Conservation (phyloP, 2,888 invertebrate species). For the Eubasilissa splendida region DNA sequence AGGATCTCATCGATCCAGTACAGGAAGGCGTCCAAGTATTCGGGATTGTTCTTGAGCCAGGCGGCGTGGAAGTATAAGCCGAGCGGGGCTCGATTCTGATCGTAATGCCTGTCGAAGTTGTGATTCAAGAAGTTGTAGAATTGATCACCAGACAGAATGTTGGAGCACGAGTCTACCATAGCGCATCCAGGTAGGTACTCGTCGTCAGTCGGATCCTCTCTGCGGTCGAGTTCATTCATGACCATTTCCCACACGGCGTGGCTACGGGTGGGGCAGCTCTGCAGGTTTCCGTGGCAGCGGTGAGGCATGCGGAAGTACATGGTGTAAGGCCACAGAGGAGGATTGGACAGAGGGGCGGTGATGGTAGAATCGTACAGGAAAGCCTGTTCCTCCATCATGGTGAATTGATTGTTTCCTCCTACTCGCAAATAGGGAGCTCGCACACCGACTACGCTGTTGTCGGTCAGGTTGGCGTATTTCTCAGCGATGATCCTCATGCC, state of each 20-base stretch:
- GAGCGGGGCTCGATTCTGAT: constrained; percentile 90
- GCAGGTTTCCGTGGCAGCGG: constrained; percentile 92
- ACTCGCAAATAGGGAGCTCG: constrained; percentile 92
- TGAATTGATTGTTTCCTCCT: constrained; percentile 96
- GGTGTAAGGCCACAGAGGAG: constrained; percentile 98
- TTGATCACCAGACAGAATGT: constrained; percentile 92
- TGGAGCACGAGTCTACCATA: constrained; percentile 96
- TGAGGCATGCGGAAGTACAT: constrained; percentile 98
- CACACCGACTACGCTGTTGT: constrained; percentile 92
- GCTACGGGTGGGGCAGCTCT: constrained; percentile 91
- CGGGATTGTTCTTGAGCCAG: constrained; percentile 94
- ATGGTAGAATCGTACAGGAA: constrained; percentile 97
- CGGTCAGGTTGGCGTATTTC: constrained; percentile 91
- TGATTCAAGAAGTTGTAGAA: constrained; percentile 95
- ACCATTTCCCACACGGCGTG: constrained; percentile 98
- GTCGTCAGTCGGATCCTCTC: constrained; percentile 91
- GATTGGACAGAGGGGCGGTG: constrained; percentile 91
- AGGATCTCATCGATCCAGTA: constrained; percentile 94
- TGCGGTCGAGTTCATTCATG: constrained; percentile 92
- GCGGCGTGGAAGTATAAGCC: constrained; percentile 95
- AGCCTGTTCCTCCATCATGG: constrained; percentile 97
- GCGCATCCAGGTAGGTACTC: constrained; percentile 93
- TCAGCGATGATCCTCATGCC: constrained; percentile 93
- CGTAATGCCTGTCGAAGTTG: constrained; percentile 94
- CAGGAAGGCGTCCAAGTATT: constrained; percentile 92